Conservation (phyloP, 2,888 invertebrate genomes). For the Cordilura impudica region DNA sequence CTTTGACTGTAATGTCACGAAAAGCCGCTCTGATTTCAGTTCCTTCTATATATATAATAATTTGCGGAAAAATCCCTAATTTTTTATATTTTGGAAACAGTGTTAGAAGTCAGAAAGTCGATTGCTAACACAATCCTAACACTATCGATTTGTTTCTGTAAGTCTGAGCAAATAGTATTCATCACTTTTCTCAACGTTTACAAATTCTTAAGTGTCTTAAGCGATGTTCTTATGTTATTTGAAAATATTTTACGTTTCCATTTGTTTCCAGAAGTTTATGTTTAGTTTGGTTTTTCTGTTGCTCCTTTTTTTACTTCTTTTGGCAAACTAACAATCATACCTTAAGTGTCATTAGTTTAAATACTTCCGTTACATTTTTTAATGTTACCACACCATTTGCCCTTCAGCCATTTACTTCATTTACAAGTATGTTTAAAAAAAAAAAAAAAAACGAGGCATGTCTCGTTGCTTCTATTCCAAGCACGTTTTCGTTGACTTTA, state of each 20-base stretch:
- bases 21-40: too few relatives aligned
- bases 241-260: slow-evolving; percentile 25
- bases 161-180: neutral
- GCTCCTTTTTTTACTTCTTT: neutral
- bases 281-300: neutral
- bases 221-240: slow-evolving; percentile 12
- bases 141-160: neutral
- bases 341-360: slow-evolving; percentile 60
- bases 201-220: slow-evolving; percentile 2
- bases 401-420: neutral
- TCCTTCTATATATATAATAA: too few relatives aligned
- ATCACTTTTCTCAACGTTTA: slow-evolving; percentile 20
- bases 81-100: slow-evolving; percentile 20
- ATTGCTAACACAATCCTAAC: neutral
- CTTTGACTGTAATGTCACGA: too few relatives aligned
- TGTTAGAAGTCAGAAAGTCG: neutral
- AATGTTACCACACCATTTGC: slow-evolving; percentile 30
- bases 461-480: slow-evolving; percentile 67
- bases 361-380: slow-evolving; percentile 52
- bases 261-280: slow-evolving; percentile 3
- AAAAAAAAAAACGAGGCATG: neutral
- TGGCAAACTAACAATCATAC: slow-evolving; percentile 1
- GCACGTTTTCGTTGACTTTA: slow-evolving; percentile 70
- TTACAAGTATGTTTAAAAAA: neutral
- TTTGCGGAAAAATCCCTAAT: too few relatives aligned